Conservation (phyloP, 2,888 invertebrate genomes). For the Drosophila buzzatii region DNA sequence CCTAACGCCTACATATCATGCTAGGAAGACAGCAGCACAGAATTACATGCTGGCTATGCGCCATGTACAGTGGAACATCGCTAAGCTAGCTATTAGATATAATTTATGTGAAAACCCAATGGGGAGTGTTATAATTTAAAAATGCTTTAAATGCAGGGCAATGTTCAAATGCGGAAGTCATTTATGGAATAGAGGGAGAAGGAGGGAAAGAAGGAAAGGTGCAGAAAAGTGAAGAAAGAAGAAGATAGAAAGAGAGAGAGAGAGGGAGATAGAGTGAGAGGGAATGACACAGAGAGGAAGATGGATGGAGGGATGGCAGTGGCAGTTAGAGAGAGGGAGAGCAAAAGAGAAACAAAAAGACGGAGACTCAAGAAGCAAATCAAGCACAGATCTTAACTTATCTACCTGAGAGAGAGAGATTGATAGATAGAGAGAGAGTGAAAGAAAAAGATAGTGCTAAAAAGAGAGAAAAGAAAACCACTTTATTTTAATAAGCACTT, state of each 20-base stretch:
- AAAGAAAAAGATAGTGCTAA: no score
- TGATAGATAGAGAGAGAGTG: not conserved
- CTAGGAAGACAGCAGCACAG: slow-evolving; percentile 15
- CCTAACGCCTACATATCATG: slow-evolving; percentile 34
- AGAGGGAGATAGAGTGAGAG: not conserved
- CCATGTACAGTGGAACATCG: slow-evolving; percentile 11
- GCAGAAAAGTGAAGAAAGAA: not conserved
- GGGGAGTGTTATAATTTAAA: not conserved
- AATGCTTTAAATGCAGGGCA: no score
- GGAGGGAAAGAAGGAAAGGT: not conserved
- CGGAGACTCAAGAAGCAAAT: no score
- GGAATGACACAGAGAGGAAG: not conserved
- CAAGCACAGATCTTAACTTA: no score
- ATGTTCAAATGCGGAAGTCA: no score
- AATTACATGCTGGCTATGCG: slow-evolving; percentile 19
- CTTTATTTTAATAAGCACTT: no score
- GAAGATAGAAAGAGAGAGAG: not conserved
- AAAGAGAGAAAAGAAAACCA: no score
- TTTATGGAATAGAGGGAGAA: not conserved
- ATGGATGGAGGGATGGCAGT: no score
- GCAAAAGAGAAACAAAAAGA: not conserved
- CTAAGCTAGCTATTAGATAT: not conserved
- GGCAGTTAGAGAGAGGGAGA: not conserved
- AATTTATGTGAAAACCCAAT: not conserved
- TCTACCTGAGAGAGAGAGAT: not conserved